Conservation (phyloP, 2,113 vertebrate genomes). For the Vireo altiloquus region DNA sequence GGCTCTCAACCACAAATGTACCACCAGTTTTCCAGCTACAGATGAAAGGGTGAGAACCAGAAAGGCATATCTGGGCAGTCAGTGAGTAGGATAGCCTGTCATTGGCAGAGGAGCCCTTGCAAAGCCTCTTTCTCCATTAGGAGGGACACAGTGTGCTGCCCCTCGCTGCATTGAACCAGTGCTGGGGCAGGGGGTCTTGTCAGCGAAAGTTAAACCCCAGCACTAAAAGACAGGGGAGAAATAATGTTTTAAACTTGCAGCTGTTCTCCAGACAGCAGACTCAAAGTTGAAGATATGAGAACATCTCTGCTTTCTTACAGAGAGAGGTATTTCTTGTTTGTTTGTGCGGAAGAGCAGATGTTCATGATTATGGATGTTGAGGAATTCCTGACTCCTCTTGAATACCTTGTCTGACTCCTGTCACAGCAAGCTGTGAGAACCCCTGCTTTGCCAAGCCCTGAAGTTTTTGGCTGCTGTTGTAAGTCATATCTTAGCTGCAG, state of each 20-base stretch:
- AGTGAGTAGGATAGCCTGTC: not conserved
- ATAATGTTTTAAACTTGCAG: not conserved
- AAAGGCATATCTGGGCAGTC: not conserved
- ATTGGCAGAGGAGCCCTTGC: not conserved
- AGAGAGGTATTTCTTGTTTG: not conserved
- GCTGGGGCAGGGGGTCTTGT: not conserved
- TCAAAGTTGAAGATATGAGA: not conserved
- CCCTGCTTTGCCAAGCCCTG: not conserved
- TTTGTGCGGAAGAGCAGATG: not conserved
- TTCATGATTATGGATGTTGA: constrained; percentile 4
- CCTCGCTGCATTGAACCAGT: rapidly evolving
- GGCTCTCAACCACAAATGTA: not conserved
- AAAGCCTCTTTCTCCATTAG: not conserved
- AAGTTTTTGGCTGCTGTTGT: constrained; percentile 20
- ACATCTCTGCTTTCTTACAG: not conserved
- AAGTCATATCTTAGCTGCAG: not conserved
- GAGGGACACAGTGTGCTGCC: not conserved
- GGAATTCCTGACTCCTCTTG: not conserved
- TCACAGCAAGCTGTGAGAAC: constrained; percentile 19
- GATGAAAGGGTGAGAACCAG: not conserved
- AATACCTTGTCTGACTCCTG: constrained; percentile 22
- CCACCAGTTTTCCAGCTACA: not conserved
- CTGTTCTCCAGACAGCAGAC: not conserved
- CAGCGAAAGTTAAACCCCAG: not conserved
- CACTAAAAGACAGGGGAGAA: not conserved